Conservation (phyloP, 2,113 vertebrate genomes). For the pig (Sus scrofa) region DNA sequence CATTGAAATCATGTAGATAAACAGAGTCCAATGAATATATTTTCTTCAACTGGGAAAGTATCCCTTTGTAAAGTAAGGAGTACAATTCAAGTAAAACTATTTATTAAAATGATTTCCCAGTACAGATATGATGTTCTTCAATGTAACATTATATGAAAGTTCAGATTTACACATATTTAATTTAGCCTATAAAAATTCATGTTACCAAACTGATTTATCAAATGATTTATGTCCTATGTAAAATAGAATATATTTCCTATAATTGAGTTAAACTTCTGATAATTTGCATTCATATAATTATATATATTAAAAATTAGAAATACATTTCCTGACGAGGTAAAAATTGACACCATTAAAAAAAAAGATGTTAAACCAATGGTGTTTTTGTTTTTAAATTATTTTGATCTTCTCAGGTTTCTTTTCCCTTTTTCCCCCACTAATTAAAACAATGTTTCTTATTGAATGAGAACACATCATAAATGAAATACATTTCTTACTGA, state of each 20-base stretch:
- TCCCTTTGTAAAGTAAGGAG: not conserved
- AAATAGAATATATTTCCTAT: not conserved
- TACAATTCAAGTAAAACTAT: not conserved
- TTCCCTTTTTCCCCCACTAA: not conserved
- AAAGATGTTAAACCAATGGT: not conserved
- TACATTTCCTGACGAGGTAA: not conserved
- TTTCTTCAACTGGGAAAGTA: not conserved
- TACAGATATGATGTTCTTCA: not conserved
- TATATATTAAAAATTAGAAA: not conserved
- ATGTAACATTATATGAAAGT: not conserved
- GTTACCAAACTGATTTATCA: not conserved
- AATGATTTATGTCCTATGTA: not conserved
- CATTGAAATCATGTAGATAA: not conserved
- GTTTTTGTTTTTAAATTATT: not conserved
- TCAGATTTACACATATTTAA: not conserved
- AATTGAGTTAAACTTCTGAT: not conserved
- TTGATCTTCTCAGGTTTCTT: not conserved
- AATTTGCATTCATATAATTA: not conserved
- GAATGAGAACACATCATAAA: not conserved
- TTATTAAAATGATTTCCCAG: not conserved
- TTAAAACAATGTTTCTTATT: not conserved
- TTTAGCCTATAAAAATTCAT: not conserved
- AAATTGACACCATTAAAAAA: not conserved
- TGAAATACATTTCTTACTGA: not conserved
- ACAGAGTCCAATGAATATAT: not conserved